Evolutionary conservation across 2,888 invertebrate species (phyloP).

Genomic region (Linnaemya vulpina): DNA sequence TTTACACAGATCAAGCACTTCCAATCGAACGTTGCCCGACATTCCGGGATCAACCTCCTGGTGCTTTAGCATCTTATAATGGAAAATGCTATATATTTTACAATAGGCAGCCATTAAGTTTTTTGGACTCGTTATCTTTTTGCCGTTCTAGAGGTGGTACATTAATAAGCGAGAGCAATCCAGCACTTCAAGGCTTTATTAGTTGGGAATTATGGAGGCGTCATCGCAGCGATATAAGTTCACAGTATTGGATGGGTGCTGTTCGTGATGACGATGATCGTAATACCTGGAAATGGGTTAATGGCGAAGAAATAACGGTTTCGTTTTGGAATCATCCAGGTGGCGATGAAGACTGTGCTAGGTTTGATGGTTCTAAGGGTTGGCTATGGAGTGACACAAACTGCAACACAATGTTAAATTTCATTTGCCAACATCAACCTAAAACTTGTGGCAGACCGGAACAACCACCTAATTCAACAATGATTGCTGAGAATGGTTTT

Average conservation of each 20-base stretch:
- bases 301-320: slow-evolving; percentile 93
- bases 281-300: slow-evolving; percentile 94
- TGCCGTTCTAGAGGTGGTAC: slow-evolving; percentile 93
- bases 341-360: slow-evolving; percentile 92
- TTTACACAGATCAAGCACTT: slow-evolving; percentile 95
- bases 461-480: slow-evolving; percentile 96
- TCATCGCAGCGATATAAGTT: slow-evolving; percentile 94
- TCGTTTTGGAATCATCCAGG: slow-evolving; percentile 96
- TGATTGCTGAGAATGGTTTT: slow-evolving; percentile 88
- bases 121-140: slow-evolving; percentile 90
- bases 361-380: slow-evolving; percentile 95
- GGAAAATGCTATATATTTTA: slow-evolving; percentile 98
- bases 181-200: slow-evolving; percentile 95
- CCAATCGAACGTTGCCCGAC: slow-evolving; percentile 96
- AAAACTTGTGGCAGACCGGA: slow-evolving; percentile 95
- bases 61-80: slow-evolving; percentile 96
- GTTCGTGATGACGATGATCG: slow-evolving; percentile 91
- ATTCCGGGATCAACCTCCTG: slow-evolving; percentile 95
- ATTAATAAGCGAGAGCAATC: slow-evolving; percentile 95
- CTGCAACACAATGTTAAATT: slow-evolving; percentile 92
- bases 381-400: slow-evolving; percentile 98
- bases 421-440: slow-evolving; percentile 96
- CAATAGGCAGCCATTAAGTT: slow-evolving; percentile 91
- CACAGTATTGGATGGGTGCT: slow-evolving; percentile 97
- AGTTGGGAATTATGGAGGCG: slow-evolving; percentile 97